Base-by-base conservation (phyloP, 2,113 vertebrate species). In the Pachycephala philippinensis region DNA sequence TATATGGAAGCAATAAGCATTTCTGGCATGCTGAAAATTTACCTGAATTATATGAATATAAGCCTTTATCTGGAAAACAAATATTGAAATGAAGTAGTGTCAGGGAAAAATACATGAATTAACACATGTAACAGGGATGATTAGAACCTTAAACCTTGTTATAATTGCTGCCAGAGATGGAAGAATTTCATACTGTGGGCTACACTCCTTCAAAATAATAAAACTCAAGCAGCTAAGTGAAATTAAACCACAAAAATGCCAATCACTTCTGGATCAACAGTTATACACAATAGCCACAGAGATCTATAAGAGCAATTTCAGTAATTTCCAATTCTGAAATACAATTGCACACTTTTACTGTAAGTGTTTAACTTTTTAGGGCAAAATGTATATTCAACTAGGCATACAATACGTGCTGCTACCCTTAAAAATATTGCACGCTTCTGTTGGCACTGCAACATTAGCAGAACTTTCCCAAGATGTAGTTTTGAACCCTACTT, bases 11-110 rank as follows among this genome's bases (percentile, higher is more conserved):
- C 98, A 96, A 69, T 89, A 96, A 97, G 97, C 90, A 94, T 77
- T 90, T 86, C 93, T 95, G 74, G 87, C 98, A 97, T 98, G 97
- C 98, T 97, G 92, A 92, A 95, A 96, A 95, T 97, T 99, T 99
- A 99, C 99, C 99, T 99, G 99, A 98, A 98, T 98, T 99, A 98
- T 99, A 98, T 95, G 98, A 98, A 98, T 98, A 98, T 87, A 98
- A 98, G 98, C 98, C 98, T 99, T 98, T 99, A 98, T 98, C 99
- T 99, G 99, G 97, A 97, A 99, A 99, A 98, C 95, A 98, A 98
- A 98, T 97, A 98, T 98, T 96, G 97, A 97, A 97, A 98, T 98
- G 98, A 98, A 97, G 97, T 95, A 94, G 97, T 84, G 90, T 98
- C 97, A 98, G 96, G 96, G 87, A 94, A 93, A 94, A 84, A 94